Evolutionary conservation across 2,888 invertebrate species (phyloP), one percentile per base, ranked within the genome.

Genomic region (Hylaea fasciaria): DNA sequence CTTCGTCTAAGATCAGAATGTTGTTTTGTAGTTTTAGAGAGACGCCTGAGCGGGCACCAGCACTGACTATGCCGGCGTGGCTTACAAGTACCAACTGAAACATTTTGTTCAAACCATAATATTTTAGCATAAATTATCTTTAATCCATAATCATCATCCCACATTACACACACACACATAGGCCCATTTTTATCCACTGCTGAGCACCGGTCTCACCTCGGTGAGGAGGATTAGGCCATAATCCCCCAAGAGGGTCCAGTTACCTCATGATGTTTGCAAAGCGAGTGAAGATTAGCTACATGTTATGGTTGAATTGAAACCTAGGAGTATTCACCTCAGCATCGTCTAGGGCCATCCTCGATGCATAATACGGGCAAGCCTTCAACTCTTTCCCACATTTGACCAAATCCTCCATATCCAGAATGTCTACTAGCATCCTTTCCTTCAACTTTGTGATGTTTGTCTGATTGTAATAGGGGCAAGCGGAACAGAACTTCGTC

Each of bases 281-380:
- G n/a, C n/a, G n/a, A n/a, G n/a, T n/a, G n/a, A n/a, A n/a, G n/a
- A n/a, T n/a, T n/a, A n/a, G n/a, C n/a, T n/a, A n/a, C n/a, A n/a
- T 35, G 35, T 22, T 22, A 22, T 22, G n/a, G n/a, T 22, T 3
- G 5, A 22, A 22, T 3, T 22, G 5, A 22, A 5, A 22, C 22
- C 2, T 22, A 22, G 5, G 2, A 22, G 22, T 22, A n/a, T n/a
- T 28, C 9, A 93, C 93, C 94, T 99, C 97, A 9, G 98, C 97
- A 81, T 97, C 95, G 66, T 95, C 94, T 28, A 97, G 92, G 4
- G 98, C 96, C 79, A 94, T 94, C 73, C 98, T 94, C 0, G 96
- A 94, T 0, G 97, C 96, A 86, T 99, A 99, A 91, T 99, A 99
- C 0, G 99, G 97, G 86, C 99, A 99, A 0, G 97, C 97, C 65